phyloP scores from a whole-genome alignment of 2,113 vertebrate species.

The Glaucidium brasilianum region DNA sequence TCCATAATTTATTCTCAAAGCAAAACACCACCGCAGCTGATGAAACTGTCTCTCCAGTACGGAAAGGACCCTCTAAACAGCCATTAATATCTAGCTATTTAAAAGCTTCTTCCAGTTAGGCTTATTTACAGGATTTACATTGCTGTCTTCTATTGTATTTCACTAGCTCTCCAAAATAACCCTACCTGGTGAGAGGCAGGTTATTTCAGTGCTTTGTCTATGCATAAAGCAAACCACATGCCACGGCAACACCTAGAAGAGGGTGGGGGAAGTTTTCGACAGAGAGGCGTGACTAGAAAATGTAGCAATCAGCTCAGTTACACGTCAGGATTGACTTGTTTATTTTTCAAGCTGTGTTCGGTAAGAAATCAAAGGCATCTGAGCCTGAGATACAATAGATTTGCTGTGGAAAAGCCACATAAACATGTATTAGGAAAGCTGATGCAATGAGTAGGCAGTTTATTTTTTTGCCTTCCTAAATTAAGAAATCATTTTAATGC shows the following conservation, averaged over 20 bases:
- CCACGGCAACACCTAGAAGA: conserved; percentile 71
- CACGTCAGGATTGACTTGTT: conserved; percentile 54
- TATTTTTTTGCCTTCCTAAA: background rate
- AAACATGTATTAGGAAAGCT: background rate
- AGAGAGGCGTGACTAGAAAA: conserved; percentile 64
- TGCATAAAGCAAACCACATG: conserved; percentile 52
- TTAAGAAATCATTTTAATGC: background rate
- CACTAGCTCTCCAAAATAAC: conserved; percentile 35
- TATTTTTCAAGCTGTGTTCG: conserved; percentile 33
- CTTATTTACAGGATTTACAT: background rate
- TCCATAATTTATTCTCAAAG: conserved; percentile 3
- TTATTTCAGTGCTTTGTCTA: conserved; percentile 23
- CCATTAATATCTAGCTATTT: background rate
- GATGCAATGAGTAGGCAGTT: background rate
- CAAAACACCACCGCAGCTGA: background rate
- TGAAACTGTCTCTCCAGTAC: background rate
- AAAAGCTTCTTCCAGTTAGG: background rate
- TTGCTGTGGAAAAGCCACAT: background rate
- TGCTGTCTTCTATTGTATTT: conserved; percentile 15
- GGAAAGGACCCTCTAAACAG: conserved; percentile 15
- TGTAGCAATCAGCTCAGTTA: conserved; percentile 57
- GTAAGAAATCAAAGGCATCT: background rate
- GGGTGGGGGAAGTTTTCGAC: conserved; percentile 71
- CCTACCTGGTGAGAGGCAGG: conserved; percentile 28
- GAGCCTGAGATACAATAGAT: background rate